phyloP scores from a whole-genome alignment of 2,113 vertebrate genomes.

The Ciconia maguari region DNA sequence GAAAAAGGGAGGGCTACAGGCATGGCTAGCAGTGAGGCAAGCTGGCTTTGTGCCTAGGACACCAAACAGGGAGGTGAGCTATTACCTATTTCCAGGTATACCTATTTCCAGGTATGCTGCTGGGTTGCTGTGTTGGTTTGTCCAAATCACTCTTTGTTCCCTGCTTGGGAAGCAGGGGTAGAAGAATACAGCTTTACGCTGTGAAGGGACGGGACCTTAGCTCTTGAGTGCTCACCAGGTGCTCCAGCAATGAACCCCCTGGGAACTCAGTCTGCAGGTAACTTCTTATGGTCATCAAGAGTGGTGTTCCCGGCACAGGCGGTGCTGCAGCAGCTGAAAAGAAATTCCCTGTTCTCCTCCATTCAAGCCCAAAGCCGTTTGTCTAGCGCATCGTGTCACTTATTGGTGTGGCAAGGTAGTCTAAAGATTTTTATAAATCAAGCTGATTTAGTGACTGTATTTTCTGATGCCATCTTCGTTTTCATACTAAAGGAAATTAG shows the following conservation, averaged over 20 bases:
- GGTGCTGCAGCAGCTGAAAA: rapidly evolving
- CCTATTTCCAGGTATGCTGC: neutral
- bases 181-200: neutral
- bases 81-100: neutral
- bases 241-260: neutral
- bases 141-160: neutral
- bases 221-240: neutral
- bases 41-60: neutral
- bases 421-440: neutral
- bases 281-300: neutral
- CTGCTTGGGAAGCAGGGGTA: neutral
- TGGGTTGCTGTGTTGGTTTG: neutral
- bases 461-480: neutral
- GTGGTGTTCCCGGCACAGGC: rapidly evolving
- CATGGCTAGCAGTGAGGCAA: neutral
- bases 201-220: neutral
- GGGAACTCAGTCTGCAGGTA: neutral
- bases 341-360: neutral
- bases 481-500: neutral
- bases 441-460: neutral
- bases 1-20: neutral
- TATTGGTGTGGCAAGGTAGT: rapidly evolving
- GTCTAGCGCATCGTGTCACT: neutral
- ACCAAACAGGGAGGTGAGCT: neutral
- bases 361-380: neutral